Evolutionary conservation across 2,113 vertebrate genomes (phyloP).

Genomic region (Tympanuchus pallidicinctus): DNA sequence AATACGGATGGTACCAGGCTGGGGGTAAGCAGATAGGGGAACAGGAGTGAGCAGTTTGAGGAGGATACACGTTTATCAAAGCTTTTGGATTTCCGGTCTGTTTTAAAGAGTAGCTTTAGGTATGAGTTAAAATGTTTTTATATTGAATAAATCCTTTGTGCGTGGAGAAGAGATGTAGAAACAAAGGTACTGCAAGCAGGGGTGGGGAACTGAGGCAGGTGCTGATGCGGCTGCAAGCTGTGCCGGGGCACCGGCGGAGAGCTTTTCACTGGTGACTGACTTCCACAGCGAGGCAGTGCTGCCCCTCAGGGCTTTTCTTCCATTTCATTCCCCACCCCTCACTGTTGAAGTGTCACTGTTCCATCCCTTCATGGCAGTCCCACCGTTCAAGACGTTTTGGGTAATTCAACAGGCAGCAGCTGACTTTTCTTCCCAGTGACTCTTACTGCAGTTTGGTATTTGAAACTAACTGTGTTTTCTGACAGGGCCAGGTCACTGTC

Average conservation of each 20-base stretch:
- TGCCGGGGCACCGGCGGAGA: neutral
- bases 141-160: neutral
- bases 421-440: neutral
- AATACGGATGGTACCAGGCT: neutral
- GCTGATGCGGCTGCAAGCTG: neutral
- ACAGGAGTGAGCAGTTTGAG: neutral
- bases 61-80: neutral
- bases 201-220: neutral
- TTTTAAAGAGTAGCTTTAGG: neutral
- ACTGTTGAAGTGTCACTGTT: neutral
- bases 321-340: neutral
- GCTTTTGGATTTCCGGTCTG: neutral
- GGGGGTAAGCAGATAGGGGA: neutral
- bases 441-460: neutral
- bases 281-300: neutral
- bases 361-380: neutral
- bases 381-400: conserved; percentile 6
- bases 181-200: neutral
- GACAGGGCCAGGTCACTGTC: neutral
- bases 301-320: neutral
- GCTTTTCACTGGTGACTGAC: neutral
- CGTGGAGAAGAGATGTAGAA: neutral
- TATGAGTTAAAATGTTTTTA: neutral
- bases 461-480: neutral
- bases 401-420: neutral